Evolutionary conservation across 2,113 vertebrate species (phyloP), one percentile per base, ranked within the genome.

Genomic region (Neodon shergylaensis): DNA sequence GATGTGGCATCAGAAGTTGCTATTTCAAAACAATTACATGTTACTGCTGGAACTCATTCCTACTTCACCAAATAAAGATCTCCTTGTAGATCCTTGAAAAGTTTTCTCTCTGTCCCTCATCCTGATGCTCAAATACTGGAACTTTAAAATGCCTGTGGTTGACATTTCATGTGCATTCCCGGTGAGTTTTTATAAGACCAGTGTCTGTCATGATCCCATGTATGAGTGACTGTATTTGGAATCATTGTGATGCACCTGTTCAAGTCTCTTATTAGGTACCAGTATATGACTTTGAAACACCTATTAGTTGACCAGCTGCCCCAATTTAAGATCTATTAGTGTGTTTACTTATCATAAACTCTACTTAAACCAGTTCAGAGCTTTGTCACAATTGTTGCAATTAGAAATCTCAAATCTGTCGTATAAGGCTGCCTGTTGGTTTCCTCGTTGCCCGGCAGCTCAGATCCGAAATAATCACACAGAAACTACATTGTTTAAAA

Each of bases 1-100:
- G 98, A 98, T 98, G 97, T 83, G 96, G 87, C 95, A 96, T 92
- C 96, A 96, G 97, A 98, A 97, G 96, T 96, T 98, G 88, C 94
- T 95, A 93, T 97, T 98, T 98, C 97, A 96, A 98, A 90, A 90
- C 97, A 98, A 98, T 14, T 98, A 97, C 39, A 97, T 42, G 96
- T 96, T 97, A 95, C 95, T 94, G 94, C 65, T 96, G 92, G 96
- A 94, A 96, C 96, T 97, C 90, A 95, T 85, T 98, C 97, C 95
- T 96, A 33, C 95, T 96, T 90, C 68, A 94, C 78, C 47, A 78
- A 95, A 95, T 93, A 96, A 98, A 81, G 31, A 74, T 97, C 94
- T 94, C 95, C 47, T 94, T 84, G 93, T 0, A 26, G 16, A 90
- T 95, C 36, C 88, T 97, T 96, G 65, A 96, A 97, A 52, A 86